Conservation (phyloP, 2,888 invertebrate genomes). For the Hirtodrosophila duncani region DNA sequence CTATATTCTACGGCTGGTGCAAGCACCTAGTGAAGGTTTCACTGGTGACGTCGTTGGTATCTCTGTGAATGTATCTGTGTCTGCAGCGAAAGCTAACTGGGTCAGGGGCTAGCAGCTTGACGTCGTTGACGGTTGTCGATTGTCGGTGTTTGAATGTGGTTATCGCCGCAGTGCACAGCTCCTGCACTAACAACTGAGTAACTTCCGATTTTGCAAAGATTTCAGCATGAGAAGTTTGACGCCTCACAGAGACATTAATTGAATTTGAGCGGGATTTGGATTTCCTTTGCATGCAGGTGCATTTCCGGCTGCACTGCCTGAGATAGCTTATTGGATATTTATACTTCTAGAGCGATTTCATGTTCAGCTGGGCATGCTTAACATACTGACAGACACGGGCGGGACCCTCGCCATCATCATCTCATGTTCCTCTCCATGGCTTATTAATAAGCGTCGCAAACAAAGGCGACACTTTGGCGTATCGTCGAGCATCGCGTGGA, state of each 20-base stretch:
- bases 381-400: too few relatives aligned
- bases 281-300: too few relatives aligned
- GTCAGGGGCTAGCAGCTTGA: constrained; percentile 58
- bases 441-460: constrained; percentile 29
- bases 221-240: too few relatives aligned
- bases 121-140: constrained; percentile 45
- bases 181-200: not conserved
- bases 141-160: constrained; percentile 2
- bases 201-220: too few relatives aligned
- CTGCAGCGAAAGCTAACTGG: constrained; percentile 46
- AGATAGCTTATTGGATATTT: too few relatives aligned
- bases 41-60: constrained; percentile 28
- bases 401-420: too few relatives aligned
- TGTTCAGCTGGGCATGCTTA: constrained; percentile 18
- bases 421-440: too few relatives aligned
- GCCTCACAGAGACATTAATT: too few relatives aligned
- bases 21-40: constrained; percentile 34
- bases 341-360: too few relatives aligned
- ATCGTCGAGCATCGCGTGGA: constrained; percentile 26
- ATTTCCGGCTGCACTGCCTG: not conserved
- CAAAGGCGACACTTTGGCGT: constrained; percentile 15
- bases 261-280: too few relatives aligned
- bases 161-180: not conserved
- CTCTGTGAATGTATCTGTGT: constrained; percentile 9
- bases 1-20: too few relatives aligned